These are phyloP conservation scores for Campoletis sonorensis DNA, from an alignment of 1,140 invertebrate genomes.

Conservation along the genomic window DNA sequence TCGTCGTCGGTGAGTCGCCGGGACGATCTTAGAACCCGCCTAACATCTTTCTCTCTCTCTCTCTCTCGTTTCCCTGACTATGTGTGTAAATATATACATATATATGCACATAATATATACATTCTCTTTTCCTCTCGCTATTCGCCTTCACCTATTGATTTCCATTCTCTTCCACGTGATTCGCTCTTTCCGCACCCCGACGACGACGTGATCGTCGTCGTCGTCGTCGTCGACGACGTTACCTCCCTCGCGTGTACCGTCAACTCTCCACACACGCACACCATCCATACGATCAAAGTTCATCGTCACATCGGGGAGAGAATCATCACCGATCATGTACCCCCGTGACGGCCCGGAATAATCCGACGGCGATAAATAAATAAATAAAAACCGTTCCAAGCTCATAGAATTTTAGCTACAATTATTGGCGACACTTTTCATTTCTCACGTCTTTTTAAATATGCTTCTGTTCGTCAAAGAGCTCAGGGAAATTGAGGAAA, in stretches of 20 bases:
- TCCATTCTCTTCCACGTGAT: constrained; percentile 72
- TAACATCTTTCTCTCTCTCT: not conserved
- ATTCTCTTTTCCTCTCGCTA: not conserved
- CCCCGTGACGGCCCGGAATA: not conserved
- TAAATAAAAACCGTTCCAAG: not conserved
- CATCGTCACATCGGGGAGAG: constrained; percentile 8
- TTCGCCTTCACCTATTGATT: constrained; percentile 74
- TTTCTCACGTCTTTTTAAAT: too few relatives aligned
- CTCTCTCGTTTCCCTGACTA: not conserved
- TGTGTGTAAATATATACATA: not conserved
- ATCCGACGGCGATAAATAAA: not conserved
- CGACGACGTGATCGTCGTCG: constrained; percentile 37
- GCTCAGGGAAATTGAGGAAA: too few relatives aligned
- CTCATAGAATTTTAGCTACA: too few relatives aligned
- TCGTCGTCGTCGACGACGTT: not conserved
- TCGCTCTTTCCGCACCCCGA: constrained; percentile 63
- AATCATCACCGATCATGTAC: not conserved
- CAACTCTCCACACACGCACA: not conserved
- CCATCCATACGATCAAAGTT: constrained; percentile 21
- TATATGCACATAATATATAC: not conserved
- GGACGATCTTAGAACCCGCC: constrained; percentile 14
- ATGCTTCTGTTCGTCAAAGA: too few relatives aligned
- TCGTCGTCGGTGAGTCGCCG: constrained; percentile 18
- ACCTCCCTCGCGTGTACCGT: constrained; percentile 27
- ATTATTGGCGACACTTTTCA: too few relatives aligned